A percentile compares a stretch with the other conserved stretches of the same genome.
phyloP scores from a whole-genome alignment of 2,113 vertebrate species.

The Fulmarus glacialis region DNA sequence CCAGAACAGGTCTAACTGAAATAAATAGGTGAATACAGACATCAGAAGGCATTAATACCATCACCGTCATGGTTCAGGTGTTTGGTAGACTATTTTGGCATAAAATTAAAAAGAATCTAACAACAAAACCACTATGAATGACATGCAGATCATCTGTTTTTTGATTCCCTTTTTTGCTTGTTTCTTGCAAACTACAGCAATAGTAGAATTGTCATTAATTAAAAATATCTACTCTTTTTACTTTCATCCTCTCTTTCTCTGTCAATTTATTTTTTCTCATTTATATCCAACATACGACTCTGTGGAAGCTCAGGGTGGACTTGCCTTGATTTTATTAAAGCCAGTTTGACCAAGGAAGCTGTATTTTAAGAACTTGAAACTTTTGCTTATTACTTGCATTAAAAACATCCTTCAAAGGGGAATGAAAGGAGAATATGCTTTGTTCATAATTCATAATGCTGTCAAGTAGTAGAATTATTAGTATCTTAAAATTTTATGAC shows the following conservation, averaged over 20 bases:
- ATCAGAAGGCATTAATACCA: not conserved
- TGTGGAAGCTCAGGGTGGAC: not conserved
- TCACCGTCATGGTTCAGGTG: not conserved
- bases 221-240: not conserved
- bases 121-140: not conserved
- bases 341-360: not conserved
- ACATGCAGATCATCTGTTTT: not conserved
- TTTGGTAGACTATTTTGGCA: not conserved
- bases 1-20: not conserved
- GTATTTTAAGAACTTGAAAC: not conserved
- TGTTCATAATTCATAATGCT: slow-evolving; percentile 63
- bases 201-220: not conserved
- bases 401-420: slow-evolving; percentile 24
- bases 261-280: not conserved
- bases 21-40: not conserved
- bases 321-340: not conserved
- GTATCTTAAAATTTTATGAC: slow-evolving; percentile 67
- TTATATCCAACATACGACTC: not conserved
- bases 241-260: not conserved
- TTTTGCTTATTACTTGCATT: slow-evolving; percentile 41
- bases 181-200: not conserved
- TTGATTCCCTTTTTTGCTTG: not conserved
- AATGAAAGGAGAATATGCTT: slow-evolving; percentile 23
- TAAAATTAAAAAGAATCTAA: not conserved
- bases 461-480: slow-evolving; percentile 56